phyloP scores from a whole-genome alignment of 2,113 vertebrate species.

The Mastomys coucha region DNA sequence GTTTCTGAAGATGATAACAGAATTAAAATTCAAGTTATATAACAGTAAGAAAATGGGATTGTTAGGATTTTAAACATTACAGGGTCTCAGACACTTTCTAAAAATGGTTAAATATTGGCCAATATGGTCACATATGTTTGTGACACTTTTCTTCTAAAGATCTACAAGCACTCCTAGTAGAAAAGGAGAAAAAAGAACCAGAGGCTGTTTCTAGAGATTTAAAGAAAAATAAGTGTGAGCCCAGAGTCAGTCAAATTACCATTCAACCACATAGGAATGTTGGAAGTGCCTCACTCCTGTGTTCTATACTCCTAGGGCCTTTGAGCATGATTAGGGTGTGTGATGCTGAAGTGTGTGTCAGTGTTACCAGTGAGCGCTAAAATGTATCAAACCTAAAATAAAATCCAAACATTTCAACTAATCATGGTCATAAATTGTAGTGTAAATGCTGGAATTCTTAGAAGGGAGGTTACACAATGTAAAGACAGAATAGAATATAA shows the following conservation, averaged over 20 bases:
- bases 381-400: neutral
- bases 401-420: neutral
- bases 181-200: neutral
- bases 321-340: neutral
- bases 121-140: neutral
- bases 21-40: slow-evolving; percentile 47
- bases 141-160: neutral
- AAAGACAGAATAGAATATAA: slow-evolving; percentile 1
- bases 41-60: neutral
- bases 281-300: neutral
- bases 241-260: neutral
- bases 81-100: neutral
- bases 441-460: neutral
- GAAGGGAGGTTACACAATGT: neutral
- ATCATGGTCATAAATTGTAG: slow-evolving; percentile 20
- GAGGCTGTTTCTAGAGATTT: neutral
- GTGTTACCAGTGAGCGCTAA: neutral
- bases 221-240: neutral
- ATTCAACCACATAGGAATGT: neutral
- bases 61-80: neutral
- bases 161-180: neutral
- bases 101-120: slow-evolving; percentile 29
- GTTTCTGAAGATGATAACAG: slow-evolving; percentile 14
- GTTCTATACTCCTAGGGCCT: neutral
- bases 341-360: neutral